A percentile compares a stretch with the other conserved stretches of the same genome.
Evolutionary conservation across 2,797 vertebrate species (phyloP).

Genomic region (Silurus lanzhouensis): DNA sequence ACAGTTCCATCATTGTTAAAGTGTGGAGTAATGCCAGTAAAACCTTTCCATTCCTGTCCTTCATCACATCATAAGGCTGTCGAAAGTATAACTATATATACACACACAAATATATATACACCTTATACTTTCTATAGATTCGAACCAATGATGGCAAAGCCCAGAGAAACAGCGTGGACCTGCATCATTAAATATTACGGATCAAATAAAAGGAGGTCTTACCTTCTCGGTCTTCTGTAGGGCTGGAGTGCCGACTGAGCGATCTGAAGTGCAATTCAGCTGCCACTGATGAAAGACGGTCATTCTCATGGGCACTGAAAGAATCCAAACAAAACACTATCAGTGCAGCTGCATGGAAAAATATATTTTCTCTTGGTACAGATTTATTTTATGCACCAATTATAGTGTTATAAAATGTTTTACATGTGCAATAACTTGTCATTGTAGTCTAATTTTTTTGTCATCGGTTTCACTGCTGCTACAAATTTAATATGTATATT

Average conservation of each 20-base stretch:
- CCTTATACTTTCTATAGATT: background rate
- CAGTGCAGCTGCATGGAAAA: background rate
- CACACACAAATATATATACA: background rate
- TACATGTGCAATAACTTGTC: too few species aligned
- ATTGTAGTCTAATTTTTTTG: too few species aligned
- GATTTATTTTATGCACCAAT: too few species aligned
- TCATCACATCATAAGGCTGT: too few species aligned
- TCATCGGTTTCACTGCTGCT: too few species aligned
- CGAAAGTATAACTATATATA: too few species aligned
- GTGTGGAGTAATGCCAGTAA: too few species aligned
- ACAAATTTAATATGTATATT: too few species aligned
- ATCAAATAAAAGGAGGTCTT: conserved; percentile 21
- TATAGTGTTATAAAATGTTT: too few species aligned
- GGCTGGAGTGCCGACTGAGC: conserved; percentile 96
- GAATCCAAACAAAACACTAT: background rate
- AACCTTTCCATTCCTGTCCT: too few species aligned
- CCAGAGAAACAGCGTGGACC: background rate
- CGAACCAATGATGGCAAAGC: background rate
- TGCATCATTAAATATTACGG: background rate
- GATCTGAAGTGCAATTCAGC: conserved; percentile 94
- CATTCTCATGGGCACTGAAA: conserved; percentile 89
- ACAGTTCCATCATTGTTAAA: too few species aligned
- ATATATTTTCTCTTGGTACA: too few species aligned
- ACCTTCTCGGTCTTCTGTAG: conserved; percentile 96
- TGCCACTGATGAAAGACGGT: conserved; percentile 90